Conservation (phyloP, 2,888 invertebrate species). For the Phasia obesa region DNA sequence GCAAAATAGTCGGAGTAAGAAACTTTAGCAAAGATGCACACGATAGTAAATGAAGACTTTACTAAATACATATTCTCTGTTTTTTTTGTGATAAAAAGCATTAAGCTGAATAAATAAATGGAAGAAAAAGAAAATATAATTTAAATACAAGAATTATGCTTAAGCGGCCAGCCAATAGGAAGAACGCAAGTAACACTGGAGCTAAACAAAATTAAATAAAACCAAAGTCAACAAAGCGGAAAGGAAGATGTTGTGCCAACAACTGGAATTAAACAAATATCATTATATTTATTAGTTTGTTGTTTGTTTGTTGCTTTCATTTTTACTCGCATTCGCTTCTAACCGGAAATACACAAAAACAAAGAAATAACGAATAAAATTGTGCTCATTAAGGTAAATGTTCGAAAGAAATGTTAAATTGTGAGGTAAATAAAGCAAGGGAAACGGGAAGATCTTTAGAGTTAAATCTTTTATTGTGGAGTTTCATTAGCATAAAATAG, state of each 20-base stretch:
- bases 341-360: slow-evolving; percentile 22
- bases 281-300: slow-evolving; percentile 21
- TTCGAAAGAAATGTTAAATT: slow-evolving; percentile 23
- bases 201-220: slow-evolving; percentile 13
- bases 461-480: not conserved
- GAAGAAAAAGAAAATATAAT: slow-evolving; percentile 2
- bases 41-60: slow-evolving; percentile 26
- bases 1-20: slow-evolving; percentile 7
- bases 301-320: slow-evolving; percentile 10
- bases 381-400: slow-evolving; percentile 50
- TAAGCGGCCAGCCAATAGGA: not conserved
- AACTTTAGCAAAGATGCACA: slow-evolving; percentile 29
- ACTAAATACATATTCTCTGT: not conserved
- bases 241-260: slow-evolving; percentile 46
- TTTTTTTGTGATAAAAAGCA: not conserved
- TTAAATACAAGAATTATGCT: slow-evolving; percentile 43
- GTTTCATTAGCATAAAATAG: not conserved
- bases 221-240: slow-evolving; percentile 52
- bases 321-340: not conserved
- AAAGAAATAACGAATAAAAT: slow-evolving; percentile 35
- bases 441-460: not conserved
- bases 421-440: not conserved
- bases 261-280: slow-evolving; percentile 49
- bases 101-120: not conserved
- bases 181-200: not conserved